phyloP scores from a whole-genome alignment of 2,888 invertebrate species.

The Branchellion lobata region DNA sequence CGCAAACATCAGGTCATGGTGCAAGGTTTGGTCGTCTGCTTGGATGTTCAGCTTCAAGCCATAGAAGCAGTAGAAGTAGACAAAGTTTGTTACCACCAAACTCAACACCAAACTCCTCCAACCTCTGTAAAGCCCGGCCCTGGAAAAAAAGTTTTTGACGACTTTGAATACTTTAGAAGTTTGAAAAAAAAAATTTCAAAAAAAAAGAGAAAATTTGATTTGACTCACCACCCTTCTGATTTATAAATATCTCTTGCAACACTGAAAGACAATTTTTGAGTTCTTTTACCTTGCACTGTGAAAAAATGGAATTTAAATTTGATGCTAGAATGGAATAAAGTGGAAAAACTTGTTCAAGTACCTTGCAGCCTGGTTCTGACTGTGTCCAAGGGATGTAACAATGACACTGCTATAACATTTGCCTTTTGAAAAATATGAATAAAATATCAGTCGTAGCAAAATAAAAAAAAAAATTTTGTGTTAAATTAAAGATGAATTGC shows the following conservation, averaged over 20 bases:
- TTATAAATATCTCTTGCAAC: not conserved
- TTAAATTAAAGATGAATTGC: too few relatives aligned
- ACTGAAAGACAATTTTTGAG: not conserved
- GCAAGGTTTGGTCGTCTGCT: slow-evolving; percentile 66
- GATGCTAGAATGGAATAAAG: too few relatives aligned
- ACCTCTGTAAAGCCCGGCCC: slow-evolving; percentile 71
- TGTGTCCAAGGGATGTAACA: not conserved
- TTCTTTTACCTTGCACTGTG: not conserved
- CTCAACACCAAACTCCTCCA: slow-evolving; percentile 79
- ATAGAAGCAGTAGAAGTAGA: slow-evolving; percentile 76
- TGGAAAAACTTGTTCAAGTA: too few relatives aligned
- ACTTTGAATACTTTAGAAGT: not conserved
- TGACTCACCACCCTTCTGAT: not conserved
- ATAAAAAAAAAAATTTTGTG: not conserved
- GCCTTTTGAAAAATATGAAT: not conserved
- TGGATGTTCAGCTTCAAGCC: slow-evolving; percentile 41
- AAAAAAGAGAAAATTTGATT: not conserved
- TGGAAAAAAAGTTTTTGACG: too few relatives aligned
- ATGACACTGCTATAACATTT: not conserved
- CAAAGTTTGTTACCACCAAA: slow-evolving; percentile 83
- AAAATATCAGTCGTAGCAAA: too few relatives aligned
- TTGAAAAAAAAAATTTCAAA: not conserved
- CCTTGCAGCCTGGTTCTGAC: not conserved
- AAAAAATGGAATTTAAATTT: not conserved
- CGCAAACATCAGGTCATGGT: slow-evolving; percentile 63